phyloP scores from a whole-genome alignment of 2,797 vertebrate species.

The Tadarida brasiliensis region DNA sequence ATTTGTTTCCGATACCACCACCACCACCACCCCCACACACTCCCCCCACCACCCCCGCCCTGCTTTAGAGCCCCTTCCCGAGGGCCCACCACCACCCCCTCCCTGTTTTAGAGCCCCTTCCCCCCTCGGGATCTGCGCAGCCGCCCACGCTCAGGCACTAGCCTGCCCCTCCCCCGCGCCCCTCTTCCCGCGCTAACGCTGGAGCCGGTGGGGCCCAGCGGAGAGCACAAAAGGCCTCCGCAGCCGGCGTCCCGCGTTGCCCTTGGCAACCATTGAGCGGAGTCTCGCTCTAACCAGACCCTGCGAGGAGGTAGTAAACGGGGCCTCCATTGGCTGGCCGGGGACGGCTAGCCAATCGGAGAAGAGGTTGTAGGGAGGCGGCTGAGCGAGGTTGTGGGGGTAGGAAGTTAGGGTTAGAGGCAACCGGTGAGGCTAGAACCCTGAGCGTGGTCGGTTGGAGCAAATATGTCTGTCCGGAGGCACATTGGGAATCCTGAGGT shows the following conservation, averaged over 20 bases:
- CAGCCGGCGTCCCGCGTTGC: constrained; percentile 78
- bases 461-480: constrained; percentile 89
- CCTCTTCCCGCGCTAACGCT: constrained; percentile 25
- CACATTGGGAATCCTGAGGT: constrained; percentile 91
- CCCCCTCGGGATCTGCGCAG: neutral
- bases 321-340: constrained; percentile 66
- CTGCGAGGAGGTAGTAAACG: neutral
- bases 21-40: neutral
- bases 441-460: constrained; percentile 78
- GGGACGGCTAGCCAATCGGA: constrained; percentile 71
- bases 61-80: neutral
- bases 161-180: neutral
- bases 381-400: neutral
- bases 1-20: neutral
- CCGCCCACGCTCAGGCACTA: neutral
- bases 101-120: neutral
- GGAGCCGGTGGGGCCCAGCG: rapidly evolving
- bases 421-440: constrained; percentile 48
- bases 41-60: neutral
- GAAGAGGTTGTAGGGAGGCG: constrained; percentile 48
- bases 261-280: constrained; percentile 73
- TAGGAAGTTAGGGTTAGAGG: constrained; percentile 64
- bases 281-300: neutral
- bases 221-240: neutral
- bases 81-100: no score